These are phyloP conservation scores for Bombyx mori DNA, from an alignment of 1,140 invertebrate genomes.

Conservation along the genomic window ASM3026992v2 NC_085129.1:7566001-7566500, in stretches of 20 bases:
- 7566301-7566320: slow-evolving; percentile 2
- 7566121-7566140: slow-evolving; percentile 34
- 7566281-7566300: slow-evolving; percentile 36
- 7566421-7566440: too few relatives aligned
- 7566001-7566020: too few relatives aligned
- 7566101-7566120: slow-evolving; percentile 44
- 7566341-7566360: not conserved
- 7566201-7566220: slow-evolving; percentile 10
- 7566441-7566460: too few relatives aligned
- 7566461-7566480: too few relatives aligned
- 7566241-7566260: slow-evolving; percentile 23
- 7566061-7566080: slow-evolving; percentile 53
- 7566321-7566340: slow-evolving; percentile 28
- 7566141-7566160: slow-evolving; percentile 17
- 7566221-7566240: slow-evolving; percentile 14
- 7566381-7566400: too few relatives aligned
- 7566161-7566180: slow-evolving; percentile 45
- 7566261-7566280: slow-evolving; percentile 49
- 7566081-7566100: slow-evolving; percentile 39
- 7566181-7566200: slow-evolving; percentile 31
- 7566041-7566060: slow-evolving; percentile 45
- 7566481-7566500: too few relatives aligned
- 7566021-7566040: slow-evolving; percentile 28
- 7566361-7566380: not conserved
- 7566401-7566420: too few relatives aligned